phyloP scores from a whole-genome alignment of 2,888 invertebrate genomes.

The Celastrina argiolus region DNA sequence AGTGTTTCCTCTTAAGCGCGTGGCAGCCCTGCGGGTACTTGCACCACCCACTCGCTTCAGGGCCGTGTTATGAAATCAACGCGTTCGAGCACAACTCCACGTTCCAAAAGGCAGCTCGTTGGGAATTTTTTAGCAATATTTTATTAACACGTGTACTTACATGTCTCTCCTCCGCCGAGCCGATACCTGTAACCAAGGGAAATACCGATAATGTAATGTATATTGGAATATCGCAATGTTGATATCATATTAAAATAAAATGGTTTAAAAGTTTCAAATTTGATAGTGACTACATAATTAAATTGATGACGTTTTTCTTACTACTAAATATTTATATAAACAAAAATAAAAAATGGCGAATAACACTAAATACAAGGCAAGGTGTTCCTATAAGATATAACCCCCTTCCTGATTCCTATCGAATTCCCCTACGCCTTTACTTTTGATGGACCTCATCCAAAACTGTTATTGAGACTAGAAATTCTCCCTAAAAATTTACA shows the following conservation, averaged over 20 bases:
- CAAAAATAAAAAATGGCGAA: background rate
- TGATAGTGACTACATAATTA: no score
- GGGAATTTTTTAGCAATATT: constrained; percentile 61
- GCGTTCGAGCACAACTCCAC: constrained; percentile 73
- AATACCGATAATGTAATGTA: background rate
- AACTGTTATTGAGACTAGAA: no score
- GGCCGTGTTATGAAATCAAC: constrained; percentile 76
- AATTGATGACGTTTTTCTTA: background rate
- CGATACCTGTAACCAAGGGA: constrained; percentile 64
- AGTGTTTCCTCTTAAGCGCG: no score
- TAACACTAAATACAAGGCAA: background rate
- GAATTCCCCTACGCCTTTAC: no score
- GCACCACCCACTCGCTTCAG: constrained; percentile 74
- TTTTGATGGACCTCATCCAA: no score
- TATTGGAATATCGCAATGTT: background rate
- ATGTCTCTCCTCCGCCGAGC: constrained; percentile 75
- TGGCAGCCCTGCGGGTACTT: constrained; percentile 40
- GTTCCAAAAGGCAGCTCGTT: constrained; percentile 63
- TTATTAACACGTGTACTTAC: constrained; percentile 57
- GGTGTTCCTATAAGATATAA: no score
- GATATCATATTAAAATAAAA: background rate
- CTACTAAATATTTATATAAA: background rate
- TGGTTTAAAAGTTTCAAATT: no score
- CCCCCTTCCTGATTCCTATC: no score
- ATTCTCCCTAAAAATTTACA: no score